Conservation (phyloP, 2,888 invertebrate species). For the Epirrhoe tristata region DNA sequence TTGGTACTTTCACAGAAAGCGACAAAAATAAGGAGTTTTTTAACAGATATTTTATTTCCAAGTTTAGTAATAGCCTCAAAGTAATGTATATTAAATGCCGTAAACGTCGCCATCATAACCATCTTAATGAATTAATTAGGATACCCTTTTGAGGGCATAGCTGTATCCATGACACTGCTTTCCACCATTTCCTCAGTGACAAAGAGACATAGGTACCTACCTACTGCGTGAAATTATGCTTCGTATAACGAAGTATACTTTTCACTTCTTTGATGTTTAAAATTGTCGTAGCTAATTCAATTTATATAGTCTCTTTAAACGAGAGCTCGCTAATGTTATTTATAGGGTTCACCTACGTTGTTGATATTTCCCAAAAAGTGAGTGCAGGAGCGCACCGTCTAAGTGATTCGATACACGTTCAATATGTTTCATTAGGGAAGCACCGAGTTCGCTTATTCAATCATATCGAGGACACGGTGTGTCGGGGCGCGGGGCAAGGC, state of each 20-base stretch:
- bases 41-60: neutral
- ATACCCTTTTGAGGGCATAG: conserved; percentile 53
- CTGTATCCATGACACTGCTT: conserved; percentile 65
- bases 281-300: conserved; percentile 79
- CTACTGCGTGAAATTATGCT: conserved; percentile 75
- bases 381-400: conserved; percentile 79
- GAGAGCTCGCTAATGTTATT: conserved; percentile 79
- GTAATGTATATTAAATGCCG: conserved; percentile 66
- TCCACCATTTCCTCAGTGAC: conserved; percentile 71
- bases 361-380: conserved; percentile 74
- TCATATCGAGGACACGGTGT: conserved; percentile 71
- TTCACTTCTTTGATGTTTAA: conserved; percentile 78
- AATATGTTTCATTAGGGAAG: conserved; percentile 84
- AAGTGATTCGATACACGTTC: conserved; percentile 85
- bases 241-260: conserved; percentile 75
- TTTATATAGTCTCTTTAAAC: conserved; percentile 82
- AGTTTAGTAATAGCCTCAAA: conserved; percentile 42
- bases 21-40: neutral
- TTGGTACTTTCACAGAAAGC: neutral
- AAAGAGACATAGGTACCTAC: conserved; percentile 67
- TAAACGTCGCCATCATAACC: conserved; percentile 72
- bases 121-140: conserved; percentile 78
- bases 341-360: conserved; percentile 80
- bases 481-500: conserved; percentile 34
- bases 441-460: conserved; percentile 80